phyloP scores from a whole-genome alignment of 2,797 vertebrate species.

The Aratinga solstitialis region DNA sequence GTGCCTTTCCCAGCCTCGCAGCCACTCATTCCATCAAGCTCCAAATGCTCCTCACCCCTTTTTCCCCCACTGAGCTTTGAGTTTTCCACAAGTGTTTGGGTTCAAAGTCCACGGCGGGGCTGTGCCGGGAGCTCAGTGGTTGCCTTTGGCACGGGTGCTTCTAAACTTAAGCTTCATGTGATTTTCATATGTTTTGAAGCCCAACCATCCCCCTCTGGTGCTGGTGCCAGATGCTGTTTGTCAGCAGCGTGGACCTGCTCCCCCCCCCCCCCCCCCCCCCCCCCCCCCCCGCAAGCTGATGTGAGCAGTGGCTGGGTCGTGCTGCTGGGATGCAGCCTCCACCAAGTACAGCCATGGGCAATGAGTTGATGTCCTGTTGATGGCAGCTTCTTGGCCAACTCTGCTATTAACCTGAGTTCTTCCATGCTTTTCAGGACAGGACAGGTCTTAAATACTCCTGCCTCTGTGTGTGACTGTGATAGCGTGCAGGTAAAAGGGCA shows the following conservation, averaged over 20 bases:
- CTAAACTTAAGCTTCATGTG: background rate
- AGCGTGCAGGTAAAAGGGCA: accelerated
- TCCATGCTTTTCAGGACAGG: background rate
- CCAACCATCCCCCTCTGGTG: background rate
- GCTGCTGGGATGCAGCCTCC: background rate
- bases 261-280: too few relatives aligned
- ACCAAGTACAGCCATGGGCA: background rate
- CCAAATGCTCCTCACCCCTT: background rate
- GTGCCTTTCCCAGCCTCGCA: background rate
- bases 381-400: background rate
- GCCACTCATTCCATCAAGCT: background rate
- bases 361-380: background rate
- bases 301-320: too few relatives aligned
- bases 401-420: background rate
- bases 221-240: background rate
- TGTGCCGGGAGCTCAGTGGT: background rate
- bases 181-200: background rate
- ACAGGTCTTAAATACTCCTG: accelerated
- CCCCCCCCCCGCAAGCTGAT: background rate
- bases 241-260: background rate
- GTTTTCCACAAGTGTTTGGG: background rate
- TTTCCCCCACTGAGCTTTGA: background rate
- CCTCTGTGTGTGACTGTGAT: accelerated
- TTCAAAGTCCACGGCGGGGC: background rate
- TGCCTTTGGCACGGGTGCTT: background rate